These are phyloP conservation scores for Atopsyche davidsoni DNA, from an alignment of 1,140 invertebrate genomes.

Conservation along the genomic window DNA sequence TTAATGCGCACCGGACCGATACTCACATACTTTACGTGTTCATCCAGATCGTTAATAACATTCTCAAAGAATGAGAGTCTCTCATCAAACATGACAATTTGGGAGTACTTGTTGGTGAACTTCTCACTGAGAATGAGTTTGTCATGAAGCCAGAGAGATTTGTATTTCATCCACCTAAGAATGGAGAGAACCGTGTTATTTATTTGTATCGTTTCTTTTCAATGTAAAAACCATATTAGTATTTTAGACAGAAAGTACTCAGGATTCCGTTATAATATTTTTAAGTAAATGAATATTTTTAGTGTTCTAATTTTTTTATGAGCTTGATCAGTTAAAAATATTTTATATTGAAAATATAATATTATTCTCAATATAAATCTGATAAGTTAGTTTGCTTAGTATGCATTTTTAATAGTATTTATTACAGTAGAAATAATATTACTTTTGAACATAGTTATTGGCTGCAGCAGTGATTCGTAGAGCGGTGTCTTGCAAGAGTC, in stretches of 20 bases:
- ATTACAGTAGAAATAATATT: no score
- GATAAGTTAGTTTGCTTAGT: no score
- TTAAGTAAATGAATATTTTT: no score
- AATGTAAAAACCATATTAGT: no score
- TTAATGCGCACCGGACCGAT: slow-evolving; percentile 64
- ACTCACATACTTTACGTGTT: slow-evolving; percentile 53
- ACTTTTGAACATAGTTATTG: slow-evolving; percentile 60
- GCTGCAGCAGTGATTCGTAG: slow-evolving; percentile 57
- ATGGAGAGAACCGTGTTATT: no score
- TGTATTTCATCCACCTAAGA: slow-evolving; percentile 67
- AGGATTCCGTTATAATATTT: no score
- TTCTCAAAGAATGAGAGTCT: slow-evolving; percentile 77
- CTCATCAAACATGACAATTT: slow-evolving; percentile 71
- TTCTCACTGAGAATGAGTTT: slow-evolving; percentile 68
- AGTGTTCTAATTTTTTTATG: no score
- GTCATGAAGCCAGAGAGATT: slow-evolving; percentile 74
- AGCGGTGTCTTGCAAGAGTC: slow-evolving; percentile 59
- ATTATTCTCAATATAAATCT: no score
- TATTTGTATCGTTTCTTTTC: no score
- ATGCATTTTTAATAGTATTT: no score
- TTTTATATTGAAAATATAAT: no score
- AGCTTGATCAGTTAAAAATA: neutral
- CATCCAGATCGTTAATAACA: slow-evolving; percentile 64
- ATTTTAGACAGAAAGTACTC: no score
- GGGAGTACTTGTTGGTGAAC: slow-evolving; percentile 65